Percentiles rank a stretch among this genome's conserved stretches.
Evolutionary conservation across 2,888 invertebrate genomes (phyloP).

Genomic region (Chymomyza fuscimana): DNA sequence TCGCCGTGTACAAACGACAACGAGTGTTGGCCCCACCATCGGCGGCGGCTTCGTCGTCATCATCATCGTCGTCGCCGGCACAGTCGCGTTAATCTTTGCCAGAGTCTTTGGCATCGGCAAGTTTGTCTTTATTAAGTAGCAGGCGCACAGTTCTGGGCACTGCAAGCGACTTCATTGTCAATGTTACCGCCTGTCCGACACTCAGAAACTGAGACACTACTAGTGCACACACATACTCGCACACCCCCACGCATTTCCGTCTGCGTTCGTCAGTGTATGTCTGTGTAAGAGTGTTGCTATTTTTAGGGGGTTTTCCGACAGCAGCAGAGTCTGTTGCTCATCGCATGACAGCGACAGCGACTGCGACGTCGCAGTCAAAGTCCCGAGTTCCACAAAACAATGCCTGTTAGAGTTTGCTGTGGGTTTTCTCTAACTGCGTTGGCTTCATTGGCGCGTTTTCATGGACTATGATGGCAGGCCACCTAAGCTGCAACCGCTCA

Average conservation of each 20-base stretch:
- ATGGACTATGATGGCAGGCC: not conserved
- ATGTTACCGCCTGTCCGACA: slow-evolving; percentile 5
- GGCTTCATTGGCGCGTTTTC: slow-evolving; percentile 5
- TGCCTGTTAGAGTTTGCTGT: not conserved
- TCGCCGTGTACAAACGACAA: slow-evolving; percentile 7
- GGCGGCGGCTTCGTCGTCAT: not conserved
- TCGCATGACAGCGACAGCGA: not conserved
- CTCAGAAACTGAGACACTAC: not conserved
- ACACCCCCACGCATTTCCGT: not conserved
- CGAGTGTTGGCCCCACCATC: slow-evolving; percentile 6
- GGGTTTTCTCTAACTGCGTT: slow-evolving; percentile 1
- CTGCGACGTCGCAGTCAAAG: not conserved
- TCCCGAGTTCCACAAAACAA: not conserved
- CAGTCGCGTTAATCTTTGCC: not conserved
- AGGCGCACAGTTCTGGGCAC: slow-evolving; percentile 54
- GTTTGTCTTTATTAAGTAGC: slow-evolving; percentile 69
- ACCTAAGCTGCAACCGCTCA: slow-evolving; percentile 3
- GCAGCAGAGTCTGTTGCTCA: not conserved
- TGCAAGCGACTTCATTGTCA: slow-evolving; percentile 13
- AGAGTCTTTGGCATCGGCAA: slow-evolving; percentile 35
- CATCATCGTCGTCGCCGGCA: no score
- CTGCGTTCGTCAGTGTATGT: not conserved
- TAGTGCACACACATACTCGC: no score
- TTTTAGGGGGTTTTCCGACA: slow-evolving; percentile 6
- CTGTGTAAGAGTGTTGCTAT: slow-evolving; percentile 9